phyloP scores from a whole-genome alignment of 2,888 invertebrate genomes.

The Parnassius glacialis region DNA sequence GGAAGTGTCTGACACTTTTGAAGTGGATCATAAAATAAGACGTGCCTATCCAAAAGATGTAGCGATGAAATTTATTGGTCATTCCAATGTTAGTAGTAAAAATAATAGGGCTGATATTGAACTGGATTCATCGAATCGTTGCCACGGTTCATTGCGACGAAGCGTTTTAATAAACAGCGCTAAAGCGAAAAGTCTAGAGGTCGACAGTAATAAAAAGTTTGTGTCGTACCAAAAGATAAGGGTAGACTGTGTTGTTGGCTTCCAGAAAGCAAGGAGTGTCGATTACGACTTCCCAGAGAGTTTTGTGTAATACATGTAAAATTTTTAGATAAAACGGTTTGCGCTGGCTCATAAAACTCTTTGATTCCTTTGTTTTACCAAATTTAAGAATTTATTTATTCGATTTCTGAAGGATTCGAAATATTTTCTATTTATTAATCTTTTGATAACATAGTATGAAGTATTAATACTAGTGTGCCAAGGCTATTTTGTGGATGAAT shows the following conservation, averaged over 20 bases:
- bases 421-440: too few relatives aligned
- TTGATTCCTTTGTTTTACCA: neutral
- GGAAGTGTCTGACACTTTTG: constrained; percentile 47
- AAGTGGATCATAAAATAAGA: constrained; percentile 37
- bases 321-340: constrained; percentile 32
- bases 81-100: constrained; percentile 61
- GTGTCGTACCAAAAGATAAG: constrained; percentile 63
- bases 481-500: neutral
- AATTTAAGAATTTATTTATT: too few relatives aligned
- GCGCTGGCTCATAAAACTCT: constrained; percentile 33
- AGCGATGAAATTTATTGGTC: constrained; percentile 52
- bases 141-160: constrained; percentile 69
- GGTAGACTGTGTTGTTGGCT: constrained; percentile 69
- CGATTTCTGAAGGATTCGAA: too few relatives aligned
- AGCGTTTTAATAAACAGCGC: constrained; percentile 75
- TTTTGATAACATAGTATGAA: too few relatives aligned
- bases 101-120: constrained; percentile 53
- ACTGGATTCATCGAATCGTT: constrained; percentile 46
- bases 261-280: constrained; percentile 65
- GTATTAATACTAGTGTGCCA: too few relatives aligned
- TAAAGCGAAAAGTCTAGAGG: constrained; percentile 66
- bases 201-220: constrained; percentile 52
- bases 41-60: constrained; percentile 37
- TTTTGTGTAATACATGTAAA: constrained; percentile 56
- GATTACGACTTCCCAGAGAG: constrained; percentile 72